Percentiles rank a stretch among this genome's conserved stretches.
phyloP scores from a whole-genome alignment of 1,140 invertebrate species.

The Nixonia krombeini region DNA sequence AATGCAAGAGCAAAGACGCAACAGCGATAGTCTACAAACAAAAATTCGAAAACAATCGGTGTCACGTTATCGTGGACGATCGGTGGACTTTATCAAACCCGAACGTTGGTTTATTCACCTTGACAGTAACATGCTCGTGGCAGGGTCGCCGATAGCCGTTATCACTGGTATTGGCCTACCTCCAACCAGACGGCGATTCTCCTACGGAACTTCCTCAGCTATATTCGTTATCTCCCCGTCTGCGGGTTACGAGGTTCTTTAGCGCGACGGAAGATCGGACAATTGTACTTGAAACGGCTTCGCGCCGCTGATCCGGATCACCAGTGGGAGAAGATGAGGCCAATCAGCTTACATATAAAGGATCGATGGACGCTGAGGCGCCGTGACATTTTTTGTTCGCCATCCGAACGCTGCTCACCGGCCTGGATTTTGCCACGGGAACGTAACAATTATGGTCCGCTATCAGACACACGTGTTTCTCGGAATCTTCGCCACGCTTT shows the following conservation, averaged over 20 bases:
- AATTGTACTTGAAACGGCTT: slow-evolving; percentile 4
- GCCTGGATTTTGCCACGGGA: slow-evolving; percentile 8
- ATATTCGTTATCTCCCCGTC: slow-evolving; percentile 1
- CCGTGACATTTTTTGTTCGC: slow-evolving; percentile 50
- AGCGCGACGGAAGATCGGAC: background rate
- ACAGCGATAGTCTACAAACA: no score
- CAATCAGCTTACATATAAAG: slow-evolving; percentile 50
- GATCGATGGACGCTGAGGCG: slow-evolving; percentile 30
- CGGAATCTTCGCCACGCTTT: background rate
- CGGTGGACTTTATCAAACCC: slow-evolving; percentile 9
- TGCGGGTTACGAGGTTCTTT: slow-evolving; percentile 2
- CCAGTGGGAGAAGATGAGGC: slow-evolving; percentile 17
- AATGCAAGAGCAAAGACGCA: no score
- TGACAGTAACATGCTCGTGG: slow-evolving; percentile 18
- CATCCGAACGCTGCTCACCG: slow-evolving; percentile 22
- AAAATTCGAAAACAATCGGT: no score
- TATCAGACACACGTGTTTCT: background rate
- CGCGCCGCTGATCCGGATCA: slow-evolving; percentile 13
- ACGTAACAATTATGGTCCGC: slow-evolving; percentile 11
- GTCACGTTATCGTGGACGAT: no score
- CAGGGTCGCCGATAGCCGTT: slow-evolving; percentile 13
- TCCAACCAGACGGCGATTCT: background rate
- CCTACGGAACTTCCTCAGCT: background rate
- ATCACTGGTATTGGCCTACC: slow-evolving; percentile 7
- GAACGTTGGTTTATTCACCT: slow-evolving; percentile 26